Evolutionary conservation across 2,888 invertebrate species (phyloP), one percentile per base, ranked within the genome.

Genomic region (Taenaris catops): DNA sequence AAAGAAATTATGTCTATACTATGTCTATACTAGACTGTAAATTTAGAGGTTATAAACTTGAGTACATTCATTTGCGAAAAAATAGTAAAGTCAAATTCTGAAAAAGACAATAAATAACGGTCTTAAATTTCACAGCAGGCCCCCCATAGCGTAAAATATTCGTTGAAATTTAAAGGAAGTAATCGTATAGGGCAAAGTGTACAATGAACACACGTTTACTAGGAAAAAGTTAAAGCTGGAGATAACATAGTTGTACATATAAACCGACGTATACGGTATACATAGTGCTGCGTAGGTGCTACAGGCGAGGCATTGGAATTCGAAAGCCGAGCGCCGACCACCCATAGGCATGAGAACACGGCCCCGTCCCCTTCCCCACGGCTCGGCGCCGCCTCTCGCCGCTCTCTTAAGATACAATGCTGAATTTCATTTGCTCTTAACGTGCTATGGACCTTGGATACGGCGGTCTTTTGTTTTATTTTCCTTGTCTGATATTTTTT

Each of bases 301-400:
- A 72, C 73, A 70, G 72, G 74, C 78, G 69, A 78, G 72, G 71
- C 78, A 73, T 75, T 76, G 84, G 86, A 86, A 86, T 86, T 84
- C 69, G 83, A 83, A 83, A 79, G 84, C 81, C 76, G 76, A 76
- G 76, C 81, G 72, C 66, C 73, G 84, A 83, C 84, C 84, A 83
- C 84, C 84, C 84, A 81, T 73, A 79, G 80, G 74, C 84, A 78
- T 83, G 84, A 81, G 84, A 86, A 83, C 84, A 63, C 58, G 70
- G 70, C 69, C 66, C 63, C 70, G 71, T 70, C 71, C 79, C 80
- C 74, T 79, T 80, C 81, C 83, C 80, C 83, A 81, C 81, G 58
- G 55, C 66, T 55, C 58, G 68, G 72, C 78, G 71, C 78, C 81
- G 76, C 79, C 79, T 73, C 71, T 70, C 69, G 63, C 74, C 75